These are phyloP conservation scores for Macrosiphum euphorbiae DNA, from an alignment of 2,888 invertebrate genomes.

Conservation along the genomic window DNA sequence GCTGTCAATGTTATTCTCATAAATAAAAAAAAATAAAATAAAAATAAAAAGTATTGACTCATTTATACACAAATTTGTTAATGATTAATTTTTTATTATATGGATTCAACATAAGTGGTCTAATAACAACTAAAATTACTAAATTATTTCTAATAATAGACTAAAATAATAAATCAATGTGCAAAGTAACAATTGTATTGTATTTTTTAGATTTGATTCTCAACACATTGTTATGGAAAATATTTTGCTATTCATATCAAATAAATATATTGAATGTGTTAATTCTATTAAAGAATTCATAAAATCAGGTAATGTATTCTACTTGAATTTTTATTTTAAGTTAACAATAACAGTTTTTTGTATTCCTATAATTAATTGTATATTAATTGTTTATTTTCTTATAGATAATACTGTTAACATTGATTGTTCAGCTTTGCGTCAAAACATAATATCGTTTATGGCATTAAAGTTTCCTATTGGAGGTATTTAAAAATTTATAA, in stretches of 20 bases:
- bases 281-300: constrained; percentile 22
- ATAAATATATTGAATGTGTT: constrained; percentile 49
- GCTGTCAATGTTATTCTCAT: background rate
- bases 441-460: constrained; percentile 48
- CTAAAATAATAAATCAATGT: background rate
- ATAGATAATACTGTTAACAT: background rate
- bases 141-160: background rate
- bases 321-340: background rate
- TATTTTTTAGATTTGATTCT: constrained; percentile 37
- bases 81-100: background rate
- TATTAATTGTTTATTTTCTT: background rate
- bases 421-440: constrained; percentile 15
- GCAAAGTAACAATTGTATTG: background rate
- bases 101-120: too few species aligned
- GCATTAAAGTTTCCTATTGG: constrained; percentile 47
- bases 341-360: background rate
- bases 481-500: constrained; percentile 37
- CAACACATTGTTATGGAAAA: constrained; percentile 49
- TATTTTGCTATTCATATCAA: constrained; percentile 42
- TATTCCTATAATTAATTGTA: too few species aligned
- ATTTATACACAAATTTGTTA: background rate
- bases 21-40: background rate
- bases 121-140: background rate
- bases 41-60: too few species aligned
- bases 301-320: constrained; percentile 36